These are phyloP conservation scores for Neoarius graeffei DNA, from an alignment of 2,113 vertebrate species.

Conservation along the genomic window DNA sequence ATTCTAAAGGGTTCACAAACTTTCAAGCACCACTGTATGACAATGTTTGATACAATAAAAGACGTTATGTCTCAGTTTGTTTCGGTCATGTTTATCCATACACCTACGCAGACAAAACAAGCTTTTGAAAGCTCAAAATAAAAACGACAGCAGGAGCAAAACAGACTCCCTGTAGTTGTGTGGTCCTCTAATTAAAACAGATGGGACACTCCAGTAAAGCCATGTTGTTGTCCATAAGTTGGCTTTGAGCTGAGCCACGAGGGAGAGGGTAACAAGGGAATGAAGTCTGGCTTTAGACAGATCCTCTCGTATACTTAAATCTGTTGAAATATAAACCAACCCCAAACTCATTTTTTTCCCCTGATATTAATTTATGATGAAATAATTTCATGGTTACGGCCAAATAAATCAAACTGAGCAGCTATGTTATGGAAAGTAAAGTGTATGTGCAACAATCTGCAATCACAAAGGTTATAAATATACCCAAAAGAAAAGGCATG, in stretches of 20 bases:
- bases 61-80: not conserved
- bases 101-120: conserved; percentile 10
- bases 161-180: not conserved
- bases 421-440: conserved; percentile 34
- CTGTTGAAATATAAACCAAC: conserved; percentile 17
- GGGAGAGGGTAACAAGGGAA: not conserved
- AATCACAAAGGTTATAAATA: conserved; percentile 52
- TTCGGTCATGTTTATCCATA: not conserved
- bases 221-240: conserved; percentile 8
- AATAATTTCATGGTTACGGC: conserved; percentile 36
- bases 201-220: conserved; percentile 1
- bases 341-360: conserved; percentile 6
- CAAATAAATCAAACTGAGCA: conserved; percentile 41
- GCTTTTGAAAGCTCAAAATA: not conserved
- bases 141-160: not conserved
- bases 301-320: conserved; percentile 5
- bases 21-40: too few relatives aligned
- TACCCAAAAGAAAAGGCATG: conserved; percentile 28
- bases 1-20: too few relatives aligned
- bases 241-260: not conserved
- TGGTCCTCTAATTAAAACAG: conserved; percentile 7
- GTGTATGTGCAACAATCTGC: conserved; percentile 28
- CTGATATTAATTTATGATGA: conserved; percentile 42
- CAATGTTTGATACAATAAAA: not conserved
- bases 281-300: not conserved